Base-by-base conservation (phyloP, 2,113 vertebrate species). In the Tyto alba region DNA sequence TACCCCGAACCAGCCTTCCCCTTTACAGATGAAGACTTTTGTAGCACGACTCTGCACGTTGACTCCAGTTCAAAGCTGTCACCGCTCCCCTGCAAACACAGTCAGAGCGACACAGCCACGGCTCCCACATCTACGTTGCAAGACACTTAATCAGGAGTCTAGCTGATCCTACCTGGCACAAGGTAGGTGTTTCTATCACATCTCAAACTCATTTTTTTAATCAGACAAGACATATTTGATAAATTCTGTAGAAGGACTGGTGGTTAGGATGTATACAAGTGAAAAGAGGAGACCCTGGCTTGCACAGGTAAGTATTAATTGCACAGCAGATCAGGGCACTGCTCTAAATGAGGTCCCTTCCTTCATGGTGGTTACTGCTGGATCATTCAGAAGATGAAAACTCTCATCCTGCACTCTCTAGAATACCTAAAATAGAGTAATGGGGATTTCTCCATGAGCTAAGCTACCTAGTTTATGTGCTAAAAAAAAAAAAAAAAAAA, bases 71-170 rank as follows among this genome's bases (percentile, higher is more conserved):
- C 87, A 57, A 12, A 60, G 77, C 89, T 62, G 72, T 11, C 57
- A 3, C 79, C 7, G 18, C 14, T 40, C 8, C 82, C 22, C 76
- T 43, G 55, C 14, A 8, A 43, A 45, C 0, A 0, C 47, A 15
- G 72, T 2, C 12, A 16, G 74, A 62, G 40, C 1, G 0, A 26
- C 21, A 3, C 7, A 3, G 69, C 22, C 41, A 17, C 4, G 0
- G 83, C 80, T 74, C 50, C 41, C 52, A 11, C 81, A 20, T 15
- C 71, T 9, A 12, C 75, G 6, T 0, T 14, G 89, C 8, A 2
- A 34, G 74, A 17, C 32, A 0, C 0, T 6, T 10, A 2, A 9
- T 1, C 55, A 6, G 76, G 50, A 71, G 30, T 0, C 27, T 2
- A 15, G 77, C 66, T 71, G 36, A 40, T 53, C 92, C 86, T 26